phyloP scores from a whole-genome alignment of 2,113 vertebrate species.

The Gyps fulvus region DNA sequence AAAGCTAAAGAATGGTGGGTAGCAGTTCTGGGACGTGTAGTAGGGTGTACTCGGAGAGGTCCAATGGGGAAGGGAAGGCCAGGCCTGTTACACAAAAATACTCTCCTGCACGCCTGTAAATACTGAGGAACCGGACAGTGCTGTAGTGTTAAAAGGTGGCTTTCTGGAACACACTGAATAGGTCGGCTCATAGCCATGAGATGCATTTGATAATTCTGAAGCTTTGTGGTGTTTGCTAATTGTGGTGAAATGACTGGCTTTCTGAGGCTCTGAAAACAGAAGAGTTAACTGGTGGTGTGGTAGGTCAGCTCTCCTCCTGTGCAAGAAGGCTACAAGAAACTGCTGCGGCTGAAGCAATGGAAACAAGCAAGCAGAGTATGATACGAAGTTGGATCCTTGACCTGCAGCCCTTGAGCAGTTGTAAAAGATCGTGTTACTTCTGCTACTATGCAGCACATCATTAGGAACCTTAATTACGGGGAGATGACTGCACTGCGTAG shows the following conservation, averaged over 20 bases:
- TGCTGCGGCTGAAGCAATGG: not conserved
- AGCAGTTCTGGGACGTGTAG: not conserved
- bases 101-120: not conserved
- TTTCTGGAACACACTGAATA: not conserved
- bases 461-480: not conserved
- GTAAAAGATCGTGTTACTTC: not conserved
- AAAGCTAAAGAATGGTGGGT: not conserved
- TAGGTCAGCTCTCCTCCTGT: not conserved
- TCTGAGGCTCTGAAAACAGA: not conserved
- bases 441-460: not conserved
- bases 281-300: not conserved
- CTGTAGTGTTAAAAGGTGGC: not conserved
- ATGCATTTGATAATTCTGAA: not conserved
- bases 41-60: not conserved
- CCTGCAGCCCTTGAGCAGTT: not conserved
- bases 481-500: not conserved
- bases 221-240: not conserved
- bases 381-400: not conserved
- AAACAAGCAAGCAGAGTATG: not conserved
- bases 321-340: not conserved
- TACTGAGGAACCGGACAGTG: not conserved
- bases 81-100: not conserved
- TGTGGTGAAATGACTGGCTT: not conserved
- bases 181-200: not conserved
- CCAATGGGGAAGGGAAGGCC: not conserved